phyloP scores from a whole-genome alignment of 2,888 invertebrate species.

The Acrobasis consociella region DNA sequence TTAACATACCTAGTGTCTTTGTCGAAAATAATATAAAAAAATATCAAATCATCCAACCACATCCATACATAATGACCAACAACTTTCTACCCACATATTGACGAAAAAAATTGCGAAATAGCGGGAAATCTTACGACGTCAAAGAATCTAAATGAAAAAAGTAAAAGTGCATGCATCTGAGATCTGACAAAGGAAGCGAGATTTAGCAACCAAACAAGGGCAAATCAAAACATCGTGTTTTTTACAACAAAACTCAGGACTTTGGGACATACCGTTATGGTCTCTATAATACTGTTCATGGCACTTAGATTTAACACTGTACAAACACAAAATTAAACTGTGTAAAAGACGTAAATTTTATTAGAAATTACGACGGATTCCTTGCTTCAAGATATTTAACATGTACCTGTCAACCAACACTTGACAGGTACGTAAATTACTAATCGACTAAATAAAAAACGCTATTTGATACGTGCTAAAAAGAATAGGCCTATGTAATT shows the following conservation, averaged over 20 bases:
- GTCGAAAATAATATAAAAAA: slow-evolving; percentile 37
- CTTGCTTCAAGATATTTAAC: slow-evolving; percentile 44
- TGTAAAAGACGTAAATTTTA: slow-evolving; percentile 55
- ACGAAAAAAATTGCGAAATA: slow-evolving; percentile 46
- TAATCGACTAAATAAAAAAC: slow-evolving; percentile 51
- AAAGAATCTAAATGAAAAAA: slow-evolving; percentile 54
- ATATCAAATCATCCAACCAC: slow-evolving; percentile 31
- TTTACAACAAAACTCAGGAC: slow-evolving; percentile 40
- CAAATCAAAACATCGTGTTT: slow-evolving; percentile 69
- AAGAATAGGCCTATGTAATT: slow-evolving; percentile 31
- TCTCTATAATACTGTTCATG: slow-evolving; percentile 54
- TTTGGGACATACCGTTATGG: slow-evolving; percentile 48
- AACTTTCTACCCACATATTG: slow-evolving; percentile 42
- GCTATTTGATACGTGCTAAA: slow-evolving; percentile 22
- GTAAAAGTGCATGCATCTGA: slow-evolving; percentile 74
- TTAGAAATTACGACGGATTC: slow-evolving; percentile 66
- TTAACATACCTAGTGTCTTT: slow-evolving; percentile 50
- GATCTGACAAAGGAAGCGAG: slow-evolving; percentile 75
- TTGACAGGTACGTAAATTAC: slow-evolving; percentile 52
- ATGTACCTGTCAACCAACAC: slow-evolving; percentile 48
- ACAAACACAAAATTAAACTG: slow-evolving; percentile 58
- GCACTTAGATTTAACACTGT: slow-evolving; percentile 59
- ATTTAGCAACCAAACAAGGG: slow-evolving; percentile 78
- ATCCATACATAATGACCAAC: slow-evolving; percentile 29
- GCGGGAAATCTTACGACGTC: slow-evolving; percentile 50